Percentiles rank a stretch among this genome's conserved stretches.
Evolutionary conservation across 2,113 vertebrate species (phyloP).

Genomic region (Glareola pratincola): DNA sequence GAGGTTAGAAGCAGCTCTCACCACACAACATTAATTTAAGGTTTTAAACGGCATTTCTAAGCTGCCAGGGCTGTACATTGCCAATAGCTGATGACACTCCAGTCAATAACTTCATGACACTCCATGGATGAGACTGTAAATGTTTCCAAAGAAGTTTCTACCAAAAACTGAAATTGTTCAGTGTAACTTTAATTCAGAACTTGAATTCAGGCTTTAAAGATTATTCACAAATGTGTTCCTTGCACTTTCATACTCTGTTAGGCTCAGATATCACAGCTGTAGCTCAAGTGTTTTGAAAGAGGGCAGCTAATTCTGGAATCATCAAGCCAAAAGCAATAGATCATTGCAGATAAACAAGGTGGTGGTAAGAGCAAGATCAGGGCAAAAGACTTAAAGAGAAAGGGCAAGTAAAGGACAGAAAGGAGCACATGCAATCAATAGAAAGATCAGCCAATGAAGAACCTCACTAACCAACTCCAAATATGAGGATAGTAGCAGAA

Average conservation of each 20-base stretch:
- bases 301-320: not conserved
- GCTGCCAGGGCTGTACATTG: not conserved
- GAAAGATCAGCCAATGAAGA: not conserved
- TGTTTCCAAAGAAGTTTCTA: not conserved
- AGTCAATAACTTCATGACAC: not conserved
- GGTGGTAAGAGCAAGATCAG: not conserved
- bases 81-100: not conserved
- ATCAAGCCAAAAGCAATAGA: not conserved
- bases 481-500: not conserved
- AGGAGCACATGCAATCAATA: not conserved
- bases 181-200: not conserved
- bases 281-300: not conserved
- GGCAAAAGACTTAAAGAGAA: not conserved
- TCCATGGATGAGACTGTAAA: not conserved
- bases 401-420: not conserved
- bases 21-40: not conserved
- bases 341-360: not conserved
- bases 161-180: not conserved
- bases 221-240: not conserved
- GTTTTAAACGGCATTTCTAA: constrained; percentile 13
- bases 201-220: not conserved
- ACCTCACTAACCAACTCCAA: not conserved
- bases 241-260: not conserved
- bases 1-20: not conserved
- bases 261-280: not conserved